These are phyloP conservation scores for Pterocles orientalis DNA, from an alignment of 2,113 vertebrate genomes.

Conservation along the genomic window DNA sequence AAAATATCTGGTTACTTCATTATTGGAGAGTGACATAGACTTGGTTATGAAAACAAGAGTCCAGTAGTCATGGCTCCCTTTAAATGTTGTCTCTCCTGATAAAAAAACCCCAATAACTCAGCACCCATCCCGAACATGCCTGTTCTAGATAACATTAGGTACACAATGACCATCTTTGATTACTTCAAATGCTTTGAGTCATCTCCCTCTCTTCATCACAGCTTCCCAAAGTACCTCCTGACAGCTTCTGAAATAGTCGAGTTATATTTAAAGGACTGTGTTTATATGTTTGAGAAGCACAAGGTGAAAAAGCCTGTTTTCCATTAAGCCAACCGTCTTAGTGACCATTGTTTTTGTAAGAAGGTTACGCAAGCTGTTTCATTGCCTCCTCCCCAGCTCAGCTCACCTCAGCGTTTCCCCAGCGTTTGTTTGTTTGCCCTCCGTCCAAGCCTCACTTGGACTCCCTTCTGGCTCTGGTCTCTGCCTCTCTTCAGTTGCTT, in stretches of 20 bases:
- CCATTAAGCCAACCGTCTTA: not conserved
- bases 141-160: not conserved
- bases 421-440: not conserved
- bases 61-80: constrained; percentile 21
- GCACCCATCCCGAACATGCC: not conserved
- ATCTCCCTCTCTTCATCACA: not conserved
- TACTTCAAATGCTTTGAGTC: not conserved
- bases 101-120: not conserved
- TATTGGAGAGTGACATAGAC: constrained; percentile 4
- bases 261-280: not conserved
- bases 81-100: not conserved
- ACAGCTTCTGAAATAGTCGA: not conserved
- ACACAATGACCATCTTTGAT: not conserved
- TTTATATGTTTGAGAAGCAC: not conserved
- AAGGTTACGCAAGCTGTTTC: constrained; percentile 4
- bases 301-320: constrained; percentile 25
- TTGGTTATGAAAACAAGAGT: constrained; percentile 32
- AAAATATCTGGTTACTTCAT: constrained; percentile 39
- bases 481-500: not conserved
- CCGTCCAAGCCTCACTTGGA: not conserved
- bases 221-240: not conserved
- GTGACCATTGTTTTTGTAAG: not conserved
- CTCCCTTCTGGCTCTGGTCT: not conserved
- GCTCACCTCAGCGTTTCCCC: not conserved
- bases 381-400: not conserved